Base-by-base conservation (phyloP, 2,797 vertebrate genomes). In the Onychomys leucogaster region DNA sequence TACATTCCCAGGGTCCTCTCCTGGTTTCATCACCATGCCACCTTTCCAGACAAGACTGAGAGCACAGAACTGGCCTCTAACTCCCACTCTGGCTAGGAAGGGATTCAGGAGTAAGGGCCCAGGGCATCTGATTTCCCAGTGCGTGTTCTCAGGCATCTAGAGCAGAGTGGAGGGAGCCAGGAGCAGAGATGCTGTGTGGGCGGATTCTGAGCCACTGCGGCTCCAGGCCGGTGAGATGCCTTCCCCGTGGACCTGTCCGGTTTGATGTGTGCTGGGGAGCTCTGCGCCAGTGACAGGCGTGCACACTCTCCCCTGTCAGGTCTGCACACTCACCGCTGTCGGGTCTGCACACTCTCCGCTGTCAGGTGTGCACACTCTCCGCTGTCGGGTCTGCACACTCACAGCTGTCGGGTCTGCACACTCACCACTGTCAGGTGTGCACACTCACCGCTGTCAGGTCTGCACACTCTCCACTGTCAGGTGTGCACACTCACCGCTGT, bases 181-280 rank as follows among this genome's bases (percentile, higher is more conserved):
- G 80, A 2, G 5, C 0, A 13, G 77, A 77, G 86, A 25, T 2
- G 32, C 29, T 41, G 63, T 41, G 0, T 32, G 8, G 85, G 27
- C n/a, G 34, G 5, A 25, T 29, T 49, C 14, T 0, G 5, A 9
- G 25, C 59, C 32, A 55, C 5, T 0, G 9, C 0, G 0, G 69
- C 0, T 2, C 2, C 6, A 19, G 23, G 23, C 3, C 14, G 19
- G 23, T 3, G 9, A 37, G 81, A 80, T 1, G 4, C 52, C 13
- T 78, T 71, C 52, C 52, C n/a, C 43, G 34, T 3, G 3, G 7
- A 37, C 17, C 9, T 34, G 19, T 0, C 10, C 16, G 27, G 46
- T 2, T 59, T 41, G 4, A 10, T 29, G 80, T 2, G 61, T 2
- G 0, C 37, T 0, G 29, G 43, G 11, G 11, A 0, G 37, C 55